Evolutionary conservation across 2,113 vertebrate species (phyloP).

Genomic region (Chiloscyllium plagiosum): DNA sequence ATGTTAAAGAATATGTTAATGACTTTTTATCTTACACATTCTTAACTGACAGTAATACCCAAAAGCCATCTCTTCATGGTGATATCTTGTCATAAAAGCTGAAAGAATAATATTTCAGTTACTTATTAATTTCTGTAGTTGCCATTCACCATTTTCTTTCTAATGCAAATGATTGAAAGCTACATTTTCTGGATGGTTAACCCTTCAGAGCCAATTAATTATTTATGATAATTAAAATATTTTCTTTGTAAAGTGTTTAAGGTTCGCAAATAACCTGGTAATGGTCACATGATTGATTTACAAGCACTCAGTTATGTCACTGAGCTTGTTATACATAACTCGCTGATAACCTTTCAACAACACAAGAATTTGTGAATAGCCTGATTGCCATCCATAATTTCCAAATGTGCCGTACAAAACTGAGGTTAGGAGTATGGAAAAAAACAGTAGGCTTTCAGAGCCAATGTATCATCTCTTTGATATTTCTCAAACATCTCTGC

Average conservation of each 20-base stretch:
- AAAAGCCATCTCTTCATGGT: slow-evolving; percentile 21
- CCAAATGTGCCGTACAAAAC: background rate
- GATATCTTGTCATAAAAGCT: slow-evolving; percentile 33
- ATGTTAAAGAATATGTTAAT: slow-evolving; percentile 36
- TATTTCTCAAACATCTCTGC: background rate
- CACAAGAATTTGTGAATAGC: slow-evolving; percentile 10
- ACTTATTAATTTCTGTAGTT: slow-evolving; percentile 36
- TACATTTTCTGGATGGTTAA: slow-evolving; percentile 37
- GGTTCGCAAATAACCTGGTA: slow-evolving; percentile 26
- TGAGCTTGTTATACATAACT: slow-evolving; percentile 27
- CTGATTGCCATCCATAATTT: background rate
- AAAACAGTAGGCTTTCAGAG: background rate
- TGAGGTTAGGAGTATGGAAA: background rate
- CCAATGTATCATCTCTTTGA: background rate
- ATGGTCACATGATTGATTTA: slow-evolving; percentile 27
- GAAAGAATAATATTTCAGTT: slow-evolving; percentile 38
- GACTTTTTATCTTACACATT: slow-evolving; percentile 34
- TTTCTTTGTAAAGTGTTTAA: slow-evolving; percentile 24
- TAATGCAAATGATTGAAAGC: slow-evolving; percentile 29
- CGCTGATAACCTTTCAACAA: slow-evolving; percentile 20
- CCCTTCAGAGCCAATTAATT: slow-evolving; percentile 36
- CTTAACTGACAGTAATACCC: slow-evolving; percentile 37
- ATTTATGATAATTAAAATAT: slow-evolving; percentile 34
- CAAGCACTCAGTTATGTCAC: slow-evolving; percentile 22
- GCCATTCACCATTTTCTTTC: slow-evolving; percentile 32